Conservation (phyloP, 2,888 invertebrate genomes). For the Lepidocyrtoides sp. region DNA sequence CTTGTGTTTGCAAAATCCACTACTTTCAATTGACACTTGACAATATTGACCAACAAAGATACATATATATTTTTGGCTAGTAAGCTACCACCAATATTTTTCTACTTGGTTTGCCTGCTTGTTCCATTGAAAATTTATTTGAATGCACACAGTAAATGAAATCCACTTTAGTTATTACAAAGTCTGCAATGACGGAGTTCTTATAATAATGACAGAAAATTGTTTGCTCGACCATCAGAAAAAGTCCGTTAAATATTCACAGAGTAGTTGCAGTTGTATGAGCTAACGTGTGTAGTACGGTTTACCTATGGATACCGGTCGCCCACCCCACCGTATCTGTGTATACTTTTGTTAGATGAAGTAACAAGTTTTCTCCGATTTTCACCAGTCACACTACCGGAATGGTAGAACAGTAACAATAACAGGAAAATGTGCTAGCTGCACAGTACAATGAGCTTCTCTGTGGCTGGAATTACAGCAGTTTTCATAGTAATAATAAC, state of each 20-base stretch:
- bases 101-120: neutral
- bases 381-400: neutral
- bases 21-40: neutral
- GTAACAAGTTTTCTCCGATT: conserved; percentile 35
- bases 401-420: neutral
- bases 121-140: neutral
- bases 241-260: neutral
- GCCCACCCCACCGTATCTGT: neutral
- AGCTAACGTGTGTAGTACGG: neutral
- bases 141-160: neutral
- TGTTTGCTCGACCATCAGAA: neutral
- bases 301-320: neutral
- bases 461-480: neutral
- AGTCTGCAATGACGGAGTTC: neutral
- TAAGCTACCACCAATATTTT: too few species aligned
- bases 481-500: neutral
- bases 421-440: neutral
- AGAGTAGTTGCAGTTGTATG: neutral
- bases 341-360: neutral
- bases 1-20: neutral
- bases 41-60: neutral
- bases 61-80: too few species aligned
- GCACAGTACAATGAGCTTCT: neutral
- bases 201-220: conserved; percentile 43
- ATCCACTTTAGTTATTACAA: neutral